phyloP scores from a whole-genome alignment of 2,888 invertebrate species.

The Lochmaea crataegi region DNA sequence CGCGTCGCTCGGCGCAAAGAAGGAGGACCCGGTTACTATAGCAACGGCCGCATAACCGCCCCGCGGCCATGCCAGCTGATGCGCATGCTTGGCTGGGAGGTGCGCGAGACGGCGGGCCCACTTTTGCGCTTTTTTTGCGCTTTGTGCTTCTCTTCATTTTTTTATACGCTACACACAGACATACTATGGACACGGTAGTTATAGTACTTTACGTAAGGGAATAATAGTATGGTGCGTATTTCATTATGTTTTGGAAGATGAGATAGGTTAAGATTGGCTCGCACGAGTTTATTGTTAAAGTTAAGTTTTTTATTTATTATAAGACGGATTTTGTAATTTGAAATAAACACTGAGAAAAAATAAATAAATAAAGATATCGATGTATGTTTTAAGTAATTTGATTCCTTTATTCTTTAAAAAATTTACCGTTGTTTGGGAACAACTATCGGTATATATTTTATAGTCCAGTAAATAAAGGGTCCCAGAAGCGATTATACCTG shows the following conservation, averaged over 20 bases:
- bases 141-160: conserved; percentile 40
- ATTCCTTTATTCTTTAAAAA: too few relatives aligned
- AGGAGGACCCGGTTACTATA: conserved; percentile 61
- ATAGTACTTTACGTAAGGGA: conserved; percentile 3
- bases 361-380: not conserved
- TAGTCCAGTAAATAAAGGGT: too few relatives aligned
- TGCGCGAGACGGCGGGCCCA: conserved; percentile 55
- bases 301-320: not conserved
- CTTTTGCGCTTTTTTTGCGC: conserved; percentile 42
- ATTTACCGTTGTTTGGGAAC: too few relatives aligned
- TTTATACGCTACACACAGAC: conserved; percentile 42
- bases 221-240: conserved; percentile 15
- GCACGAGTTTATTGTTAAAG: not conserved
- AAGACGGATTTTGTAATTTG: not conserved
- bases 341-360: not conserved
- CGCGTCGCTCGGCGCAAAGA: conserved; percentile 31
- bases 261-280: not conserved
- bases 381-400: too few relatives aligned
- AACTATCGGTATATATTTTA: too few relatives aligned
- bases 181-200: conserved; percentile 25
- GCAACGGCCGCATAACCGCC: conserved; percentile 67
- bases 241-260: not conserved
- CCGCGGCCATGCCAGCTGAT: conserved; percentile 63
- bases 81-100: conserved; percentile 58
- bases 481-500: too few relatives aligned